Conservation (phyloP, 1,140 invertebrate species). For the Stegodyphus mimosarum region DNA sequence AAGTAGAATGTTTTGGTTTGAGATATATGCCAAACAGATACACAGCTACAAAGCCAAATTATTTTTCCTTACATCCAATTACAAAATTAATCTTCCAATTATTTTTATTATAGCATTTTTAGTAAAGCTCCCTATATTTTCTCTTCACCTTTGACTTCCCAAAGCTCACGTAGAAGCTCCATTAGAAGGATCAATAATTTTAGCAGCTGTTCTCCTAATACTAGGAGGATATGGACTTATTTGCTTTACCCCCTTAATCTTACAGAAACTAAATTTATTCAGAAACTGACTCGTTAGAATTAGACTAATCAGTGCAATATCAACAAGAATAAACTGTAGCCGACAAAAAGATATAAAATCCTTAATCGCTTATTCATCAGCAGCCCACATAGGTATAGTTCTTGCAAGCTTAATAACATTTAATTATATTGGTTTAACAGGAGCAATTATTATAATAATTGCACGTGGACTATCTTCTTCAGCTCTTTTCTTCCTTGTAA, state of each 20-base stretch:
- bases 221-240: slow-evolving; percentile 76
- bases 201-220: slow-evolving; percentile 78
- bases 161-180: slow-evolving; percentile 81
- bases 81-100: slow-evolving; percentile 56
- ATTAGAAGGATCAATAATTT: slow-evolving; percentile 77
- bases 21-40: too few species aligned
- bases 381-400: slow-evolving; percentile 73
- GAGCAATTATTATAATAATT: neutral
- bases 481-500: slow-evolving; percentile 77
- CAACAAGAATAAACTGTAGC: slow-evolving; percentile 74
- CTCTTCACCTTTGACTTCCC: slow-evolving; percentile 77
- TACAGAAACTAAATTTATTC: slow-evolving; percentile 68
- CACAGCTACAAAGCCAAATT: too few species aligned
- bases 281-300: slow-evolving; percentile 71
- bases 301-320: slow-evolving; percentile 72
- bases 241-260: slow-evolving; percentile 72
- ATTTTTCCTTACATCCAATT: too few species aligned
- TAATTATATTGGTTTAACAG: slow-evolving; percentile 60
- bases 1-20: too few species aligned
- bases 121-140: slow-evolving; percentile 78
- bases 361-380: slow-evolving; percentile 76
- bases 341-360: slow-evolving; percentile 74
- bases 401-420: slow-evolving; percentile 74
- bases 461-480: slow-evolving; percentile 75
- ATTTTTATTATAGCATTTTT: slow-evolving; percentile 74